Base-by-base conservation (phyloP, 2,888 invertebrate species). In the Andrena bicolor region DNA sequence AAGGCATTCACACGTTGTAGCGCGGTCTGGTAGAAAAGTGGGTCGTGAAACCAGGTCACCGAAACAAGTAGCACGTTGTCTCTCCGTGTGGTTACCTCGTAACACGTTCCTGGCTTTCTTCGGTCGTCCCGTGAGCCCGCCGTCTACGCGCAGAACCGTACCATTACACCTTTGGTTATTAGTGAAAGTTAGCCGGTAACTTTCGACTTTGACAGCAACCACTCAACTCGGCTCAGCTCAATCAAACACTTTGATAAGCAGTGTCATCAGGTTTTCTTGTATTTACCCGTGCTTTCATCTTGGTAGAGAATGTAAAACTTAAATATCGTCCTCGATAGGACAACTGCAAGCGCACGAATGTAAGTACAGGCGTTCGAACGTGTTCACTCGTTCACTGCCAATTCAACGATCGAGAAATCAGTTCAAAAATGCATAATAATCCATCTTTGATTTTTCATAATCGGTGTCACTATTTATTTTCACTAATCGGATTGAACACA, bases 31-130 rank as follows among this genome's bases (percentile, higher is more conserved):
- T 49, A 68, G 86, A 91, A 90, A 94, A 93, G 92, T 93, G 88
- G 94, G 91, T 91, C 93, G 92, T 85, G 91, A 90, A 94, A 94
- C 93, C 93, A 93, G 94, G 94, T 91, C 93, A 93, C 90, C 92
- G 93, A 93, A 92, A 94, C 93, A 94, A 94, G 94, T 94, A 91
- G 94, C 93, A 94, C 94, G 90, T 63, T 56, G 76, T 73, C 70
- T 73, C 66, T 68, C 61, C 64, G 69, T 48, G 60, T 63, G 32
- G 63, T 56, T 26, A 32, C 60, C 60, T 80, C 76, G 83, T 74
- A 80, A 80, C 72, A 26, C 68, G 53, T 66, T 56, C 63, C 61
- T 30, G n/a, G 68, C 48, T 51, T 69, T 30, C 30, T 79, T 20
- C 23, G 56, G 53, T 35, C 35, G 48, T 66, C 48, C 53, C 48